Percentiles rank a stretch among this genome's conserved stretches.
Conservation (phyloP, 23 tunicate genomes). For the Phallusia fumigata region DNA sequence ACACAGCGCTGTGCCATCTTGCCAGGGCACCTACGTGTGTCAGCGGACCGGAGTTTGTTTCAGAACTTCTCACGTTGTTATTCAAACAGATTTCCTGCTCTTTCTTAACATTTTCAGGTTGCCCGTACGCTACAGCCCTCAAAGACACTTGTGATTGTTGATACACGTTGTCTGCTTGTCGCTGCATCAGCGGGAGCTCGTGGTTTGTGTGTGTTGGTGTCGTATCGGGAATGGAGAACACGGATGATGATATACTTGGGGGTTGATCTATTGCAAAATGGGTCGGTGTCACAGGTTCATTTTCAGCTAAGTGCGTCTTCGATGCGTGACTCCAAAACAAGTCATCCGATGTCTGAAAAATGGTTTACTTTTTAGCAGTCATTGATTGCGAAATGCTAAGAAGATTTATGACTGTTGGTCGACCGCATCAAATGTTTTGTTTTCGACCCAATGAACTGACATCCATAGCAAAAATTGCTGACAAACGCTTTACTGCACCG, state of each 20-base stretch:
- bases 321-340: neutral
- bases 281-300: neutral
- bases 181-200: neutral
- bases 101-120: no score
- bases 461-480: neutral
- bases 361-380: no score
- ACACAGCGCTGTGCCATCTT: neutral
- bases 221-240: neutral
- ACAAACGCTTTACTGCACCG: neutral
- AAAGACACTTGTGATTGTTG: neutral
- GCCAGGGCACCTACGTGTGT: neutral
- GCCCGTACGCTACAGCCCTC: neutral
- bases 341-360: neutral
- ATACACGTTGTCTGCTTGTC: neutral
- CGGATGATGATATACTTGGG: neutral
- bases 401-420: no score
- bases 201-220: neutral
- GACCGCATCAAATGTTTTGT: no score
- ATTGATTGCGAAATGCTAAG: no score
- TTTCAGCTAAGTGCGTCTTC: neutral
- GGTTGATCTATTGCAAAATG: neutral
- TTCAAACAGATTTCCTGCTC: no score
- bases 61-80: no score
- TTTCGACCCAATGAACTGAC: no score
- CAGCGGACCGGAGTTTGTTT: neutral